Base-by-base conservation (phyloP, 2,113 vertebrate species). In the Hassar affinis region DNA sequence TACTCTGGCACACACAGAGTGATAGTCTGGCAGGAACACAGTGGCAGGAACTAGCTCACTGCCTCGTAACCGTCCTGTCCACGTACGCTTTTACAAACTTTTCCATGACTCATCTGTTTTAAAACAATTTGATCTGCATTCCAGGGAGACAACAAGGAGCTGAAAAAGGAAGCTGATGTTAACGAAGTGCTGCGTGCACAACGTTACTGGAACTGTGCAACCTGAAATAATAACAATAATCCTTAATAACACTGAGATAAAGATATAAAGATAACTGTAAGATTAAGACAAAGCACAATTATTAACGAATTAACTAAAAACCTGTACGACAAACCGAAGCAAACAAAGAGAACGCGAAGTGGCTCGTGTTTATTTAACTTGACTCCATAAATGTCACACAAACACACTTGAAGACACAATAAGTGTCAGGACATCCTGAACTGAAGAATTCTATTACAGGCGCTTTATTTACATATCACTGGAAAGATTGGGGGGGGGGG, bases 1-100 rank as follows among this genome's bases (percentile, higher is more conserved):
- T 14, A n/a, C 42, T n/a, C 3, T 35, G 27, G 54, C 17, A n/a
- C 75, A 59, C 38, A 85, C 87, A 86, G 82, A 45, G 22, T n/a
- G n/a, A n/a, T n/a, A n/a, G 27, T 27, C 45, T 87, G 81, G 72
- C 89, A 88, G 80, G 90, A 82, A 47, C 74, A 25, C 56, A 82
- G n/a, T 75, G n/a, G n/a, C n/a, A n/a, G n/a, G 61, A 79, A 38
- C 74, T 81, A 59, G 75, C 77, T 88, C 79, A 84, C 27, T 72
- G 42, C 22, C 66, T 57, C 77, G 38, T 68, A 76, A 77, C 69
- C 59, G 30, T 78, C 79, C 14, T 59, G n/a, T 51, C 89, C 92
- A 92, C 90, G 88, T 93, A 89, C 30, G n/a, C 86, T 91, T 93
- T 91, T 88, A 91, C 89, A 92, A 94, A 88, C 80, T 2, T n/a